Percentiles rank a stretch among this genome's conserved stretches.
Conservation (phyloP, 2,113 vertebrate genomes). For the Labrus mixtus region DNA sequence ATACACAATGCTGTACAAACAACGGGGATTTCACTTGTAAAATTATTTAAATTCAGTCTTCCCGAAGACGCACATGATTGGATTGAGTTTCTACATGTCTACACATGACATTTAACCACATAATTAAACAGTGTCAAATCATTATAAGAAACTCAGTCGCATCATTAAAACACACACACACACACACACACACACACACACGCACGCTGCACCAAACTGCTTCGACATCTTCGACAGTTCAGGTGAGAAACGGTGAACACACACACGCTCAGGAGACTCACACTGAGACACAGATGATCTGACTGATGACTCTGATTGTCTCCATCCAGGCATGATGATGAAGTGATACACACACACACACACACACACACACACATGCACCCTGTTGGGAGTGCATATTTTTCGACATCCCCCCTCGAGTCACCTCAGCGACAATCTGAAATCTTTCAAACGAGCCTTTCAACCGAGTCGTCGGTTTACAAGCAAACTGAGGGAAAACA, state of each 20-base stretch:
- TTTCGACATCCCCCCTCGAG: conserved; percentile 9
- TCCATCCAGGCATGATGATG: conserved; percentile 10
- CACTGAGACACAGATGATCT: conserved; percentile 30
- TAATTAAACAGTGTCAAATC: conserved; percentile 26
- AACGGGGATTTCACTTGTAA: conserved; percentile 52
- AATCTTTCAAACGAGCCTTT: conserved; percentile 44
- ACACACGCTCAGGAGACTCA: conserved; percentile 10
- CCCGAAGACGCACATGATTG: conserved; percentile 30
- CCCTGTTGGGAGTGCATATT: background rate
- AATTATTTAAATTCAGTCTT: conserved; percentile 48
- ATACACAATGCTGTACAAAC: conserved; percentile 3
- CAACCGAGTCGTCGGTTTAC: conserved; percentile 23
- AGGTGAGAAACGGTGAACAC: background rate
- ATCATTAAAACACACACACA: background rate
- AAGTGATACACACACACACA: conserved; percentile 3
- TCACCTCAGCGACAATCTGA: conserved; percentile 23
- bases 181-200: background rate
- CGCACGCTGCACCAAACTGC: too few species aligned
- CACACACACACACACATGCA: background rate
- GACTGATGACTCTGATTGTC: conserved; percentile 49
- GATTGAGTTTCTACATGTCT: conserved; percentile 3
- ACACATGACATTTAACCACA: conserved; percentile 34
- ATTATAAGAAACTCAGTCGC: conserved; percentile 5
- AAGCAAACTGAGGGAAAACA: conserved; percentile 22
- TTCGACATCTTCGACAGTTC: background rate